These are phyloP conservation scores for Threskiornis aethiopicus DNA, from an alignment of 2,797 vertebrate genomes.

Conservation along the genomic window DNA sequence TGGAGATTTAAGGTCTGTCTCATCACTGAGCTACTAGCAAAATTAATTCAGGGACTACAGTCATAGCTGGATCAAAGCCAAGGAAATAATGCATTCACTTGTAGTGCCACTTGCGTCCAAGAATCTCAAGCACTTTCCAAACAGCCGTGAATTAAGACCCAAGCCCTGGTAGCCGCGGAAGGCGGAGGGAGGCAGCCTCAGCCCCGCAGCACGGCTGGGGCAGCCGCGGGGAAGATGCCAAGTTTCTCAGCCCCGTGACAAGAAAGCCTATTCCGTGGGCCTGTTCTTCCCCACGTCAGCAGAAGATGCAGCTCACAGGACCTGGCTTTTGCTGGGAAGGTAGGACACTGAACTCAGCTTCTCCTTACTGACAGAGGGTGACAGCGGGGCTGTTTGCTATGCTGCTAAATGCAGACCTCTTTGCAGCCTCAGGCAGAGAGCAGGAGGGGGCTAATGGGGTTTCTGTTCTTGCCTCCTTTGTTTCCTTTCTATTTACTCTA, in stretches of 20 bases:
- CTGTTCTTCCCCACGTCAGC: neutral
- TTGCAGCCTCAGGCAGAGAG: conserved; percentile 16
- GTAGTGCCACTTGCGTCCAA: conserved; percentile 17
- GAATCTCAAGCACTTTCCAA: conserved; percentile 26
- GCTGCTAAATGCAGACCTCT: neutral
- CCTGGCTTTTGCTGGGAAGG: neutral
- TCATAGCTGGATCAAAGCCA: conserved; percentile 36
- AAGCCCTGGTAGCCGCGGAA: neutral
- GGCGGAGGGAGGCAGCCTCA: neutral
- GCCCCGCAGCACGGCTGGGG: neutral
- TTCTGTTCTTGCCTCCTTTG: conserved; percentile 39
- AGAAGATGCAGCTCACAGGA: neutral
- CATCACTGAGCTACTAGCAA: neutral
- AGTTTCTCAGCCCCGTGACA: fast-evolving
- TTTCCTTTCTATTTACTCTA: conserved; percentile 26
- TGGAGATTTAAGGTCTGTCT: conserved; percentile 12
- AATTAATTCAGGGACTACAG: conserved; percentile 55
- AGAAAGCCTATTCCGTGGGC: neutral
- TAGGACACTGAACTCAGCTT: neutral
- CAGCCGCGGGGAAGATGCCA: neutral
- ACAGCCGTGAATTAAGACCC: neutral
- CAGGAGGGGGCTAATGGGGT: conserved; percentile 18
- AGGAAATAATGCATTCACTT: conserved; percentile 33
- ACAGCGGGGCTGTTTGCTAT: neutral
- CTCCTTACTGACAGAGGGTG: neutral